Percentiles rank a stretch among this genome's conserved stretches.
Conservation (phyloP, 2,888 invertebrate genomes). For the Epirrhoe alternata region DNA sequence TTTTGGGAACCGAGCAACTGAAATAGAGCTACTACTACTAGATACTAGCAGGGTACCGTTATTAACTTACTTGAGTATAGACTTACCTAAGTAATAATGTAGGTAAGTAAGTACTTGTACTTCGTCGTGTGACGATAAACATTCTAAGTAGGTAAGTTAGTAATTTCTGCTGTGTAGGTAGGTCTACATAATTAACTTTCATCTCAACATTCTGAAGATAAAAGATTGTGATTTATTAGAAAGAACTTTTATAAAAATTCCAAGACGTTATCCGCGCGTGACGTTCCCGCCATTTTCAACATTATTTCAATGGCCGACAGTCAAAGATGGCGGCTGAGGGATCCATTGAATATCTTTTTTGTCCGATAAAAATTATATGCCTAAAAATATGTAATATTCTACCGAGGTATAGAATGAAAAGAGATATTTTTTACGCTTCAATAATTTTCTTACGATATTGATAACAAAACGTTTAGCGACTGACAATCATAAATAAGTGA, state of each 20-base stretch:
- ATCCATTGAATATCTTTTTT: neutral
- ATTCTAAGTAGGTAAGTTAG: too few relatives aligned
- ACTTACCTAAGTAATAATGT: too few relatives aligned
- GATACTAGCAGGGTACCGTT: too few relatives aligned
- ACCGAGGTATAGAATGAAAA: neutral
- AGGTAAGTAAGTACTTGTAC: too few relatives aligned
- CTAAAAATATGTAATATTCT: neutral
- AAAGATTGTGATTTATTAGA: conserved; percentile 5
- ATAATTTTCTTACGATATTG: neutral
- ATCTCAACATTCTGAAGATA: neutral
- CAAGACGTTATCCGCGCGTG: conserved; percentile 2
- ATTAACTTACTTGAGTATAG: too few relatives aligned
- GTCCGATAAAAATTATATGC: neutral
- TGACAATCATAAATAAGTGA: neutral
- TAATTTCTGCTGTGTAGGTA: neutral
- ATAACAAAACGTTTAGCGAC: neutral
- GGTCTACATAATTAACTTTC: neutral
- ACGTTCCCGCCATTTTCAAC: neutral
- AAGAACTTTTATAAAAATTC: conserved; percentile 3
- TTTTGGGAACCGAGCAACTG: too few relatives aligned
- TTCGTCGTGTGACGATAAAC: too few relatives aligned
- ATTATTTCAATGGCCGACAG: neutral
- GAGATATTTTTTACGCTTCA: neutral
- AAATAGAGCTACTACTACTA: too few relatives aligned
- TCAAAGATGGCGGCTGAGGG: neutral